Percentiles rank a stretch among this genome's conserved stretches.
Evolutionary conservation across 2,113 vertebrate genomes (phyloP).

Genomic region (Heloderma charlesbogerti): DNA sequence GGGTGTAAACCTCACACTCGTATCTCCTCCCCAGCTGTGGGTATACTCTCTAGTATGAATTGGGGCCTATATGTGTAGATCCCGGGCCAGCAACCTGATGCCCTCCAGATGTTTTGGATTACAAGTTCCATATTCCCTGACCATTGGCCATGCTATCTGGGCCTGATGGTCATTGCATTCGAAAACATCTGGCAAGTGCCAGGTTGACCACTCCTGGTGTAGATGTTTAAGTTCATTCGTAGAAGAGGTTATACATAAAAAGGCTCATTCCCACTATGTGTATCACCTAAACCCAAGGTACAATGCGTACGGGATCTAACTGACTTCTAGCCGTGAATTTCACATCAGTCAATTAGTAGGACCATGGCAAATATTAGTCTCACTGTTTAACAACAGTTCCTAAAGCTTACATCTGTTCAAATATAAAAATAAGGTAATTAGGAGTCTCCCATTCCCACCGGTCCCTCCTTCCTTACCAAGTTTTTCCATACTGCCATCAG

Average conservation of each 20-base stretch:
- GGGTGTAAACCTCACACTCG: neutral
- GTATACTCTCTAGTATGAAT: neutral
- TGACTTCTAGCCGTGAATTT: neutral
- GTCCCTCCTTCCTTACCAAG: neutral
- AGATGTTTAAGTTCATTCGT: neutral
- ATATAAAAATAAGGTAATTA: slow-evolving; percentile 32
- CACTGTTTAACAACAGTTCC: neutral
- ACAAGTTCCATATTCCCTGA: too few species aligned
- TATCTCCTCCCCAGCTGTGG: neutral
- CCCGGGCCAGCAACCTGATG: too few species aligned
- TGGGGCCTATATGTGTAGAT: neutral
- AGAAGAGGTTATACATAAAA: neutral
- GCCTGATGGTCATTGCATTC: too few species aligned
- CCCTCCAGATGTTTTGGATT: too few species aligned
- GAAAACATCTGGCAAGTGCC: too few species aligned
- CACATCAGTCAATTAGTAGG: neutral
- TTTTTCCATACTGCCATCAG: slow-evolving; percentile 1
- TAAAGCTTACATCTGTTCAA: slow-evolving; percentile 16
- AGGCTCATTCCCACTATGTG: neutral
- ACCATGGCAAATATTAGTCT: too few species aligned
- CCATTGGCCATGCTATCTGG: too few species aligned
- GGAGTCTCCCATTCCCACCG: neutral
- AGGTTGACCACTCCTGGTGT: too few species aligned
- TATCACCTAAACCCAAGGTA: neutral
- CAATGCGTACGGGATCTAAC: neutral